Evolutionary conservation across 1,140 invertebrate species (phyloP), one percentile per base, ranked within the genome.

Genomic region (Philotrypesis tridentata): DNA sequence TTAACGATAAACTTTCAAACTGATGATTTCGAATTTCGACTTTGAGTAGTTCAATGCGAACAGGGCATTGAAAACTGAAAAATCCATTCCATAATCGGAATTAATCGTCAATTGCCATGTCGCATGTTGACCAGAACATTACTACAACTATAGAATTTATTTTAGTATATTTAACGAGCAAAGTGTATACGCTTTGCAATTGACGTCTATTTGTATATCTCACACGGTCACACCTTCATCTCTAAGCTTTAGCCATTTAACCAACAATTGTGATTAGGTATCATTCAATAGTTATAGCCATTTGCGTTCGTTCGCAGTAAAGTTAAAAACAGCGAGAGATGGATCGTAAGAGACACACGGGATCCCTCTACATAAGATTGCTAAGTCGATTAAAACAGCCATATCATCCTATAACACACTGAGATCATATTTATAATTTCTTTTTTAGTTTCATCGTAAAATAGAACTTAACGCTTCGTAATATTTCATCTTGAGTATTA

Each of bases 401-500:
- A 65, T 25, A 65, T 25, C 61, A 7, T 29, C 25, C 61, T 65
- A 37, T 37, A 65, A 70, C 67, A 70, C 67, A 70, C 67, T 70
- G 67, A 70, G 67, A 70, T 70, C 67, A 70, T 37, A 29, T 65
- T 65, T 29, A 37, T 37, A 55, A 55, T 67, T 67, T 67, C 25
- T 9, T 67, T 67, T 67, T 67, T 29, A 29, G 25, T 27, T 67
- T 67, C 29, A 23, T 67, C 63, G 25, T 55, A 55, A 31, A 70
- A 70, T 65, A 65, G 12, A 65, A 65, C 27, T 65, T 11, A 65
- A 65, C 61, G 27, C 17, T 9, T 29, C 25, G 14, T 65, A 65
- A 65, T 65, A 65, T 65, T 65, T 9, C 68, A 40, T 37, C 86
- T 37, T 87, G 86, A 88, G 86, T 89, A 88, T 89, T 88, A 84